A percentile compares a stretch with the other conserved stretches of the same genome.
phyloP scores from a whole-genome alignment of 2,113 vertebrate genomes.

The Chaetura pelagica region DNA sequence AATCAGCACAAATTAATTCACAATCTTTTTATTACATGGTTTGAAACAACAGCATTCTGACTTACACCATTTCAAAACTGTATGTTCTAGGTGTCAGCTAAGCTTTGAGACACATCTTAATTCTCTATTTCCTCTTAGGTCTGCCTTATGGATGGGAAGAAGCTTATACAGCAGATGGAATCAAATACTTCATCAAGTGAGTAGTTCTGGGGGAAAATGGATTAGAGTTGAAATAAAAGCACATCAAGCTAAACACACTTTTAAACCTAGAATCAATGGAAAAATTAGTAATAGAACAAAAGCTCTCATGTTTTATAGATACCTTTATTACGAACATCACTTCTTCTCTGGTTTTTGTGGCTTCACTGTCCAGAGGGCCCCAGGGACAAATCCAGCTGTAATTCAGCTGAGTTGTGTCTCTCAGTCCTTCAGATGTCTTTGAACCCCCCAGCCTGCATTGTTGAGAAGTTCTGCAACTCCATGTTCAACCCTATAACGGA shows the following conservation, averaged over 20 bases:
- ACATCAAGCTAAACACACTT: neutral
- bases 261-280: conserved; percentile 1
- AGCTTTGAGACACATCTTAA: conserved; percentile 3
- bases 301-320: neutral
- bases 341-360: neutral
- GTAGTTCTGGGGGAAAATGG: conserved; percentile 70
- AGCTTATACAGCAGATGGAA: conserved; percentile 89
- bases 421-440: neutral
- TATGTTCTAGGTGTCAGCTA: neutral
- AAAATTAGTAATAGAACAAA: conserved; percentile 37
- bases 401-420: neutral
- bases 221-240: conserved; percentile 30
- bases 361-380: neutral
- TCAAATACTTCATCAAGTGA: conserved; percentile 95
- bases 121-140: conserved; percentile 72
- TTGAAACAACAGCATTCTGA: neutral
- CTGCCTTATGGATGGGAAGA: conserved; percentile 92
- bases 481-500: neutral
- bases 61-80: neutral
- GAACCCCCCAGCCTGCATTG: neutral
- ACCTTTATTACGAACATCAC: neutral
- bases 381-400: neutral
- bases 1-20: neutral
- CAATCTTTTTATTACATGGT: neutral
- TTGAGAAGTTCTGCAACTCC: neutral